Base-by-base conservation (phyloP, 2,888 invertebrate species). In the Hyalella azteca region DNA sequence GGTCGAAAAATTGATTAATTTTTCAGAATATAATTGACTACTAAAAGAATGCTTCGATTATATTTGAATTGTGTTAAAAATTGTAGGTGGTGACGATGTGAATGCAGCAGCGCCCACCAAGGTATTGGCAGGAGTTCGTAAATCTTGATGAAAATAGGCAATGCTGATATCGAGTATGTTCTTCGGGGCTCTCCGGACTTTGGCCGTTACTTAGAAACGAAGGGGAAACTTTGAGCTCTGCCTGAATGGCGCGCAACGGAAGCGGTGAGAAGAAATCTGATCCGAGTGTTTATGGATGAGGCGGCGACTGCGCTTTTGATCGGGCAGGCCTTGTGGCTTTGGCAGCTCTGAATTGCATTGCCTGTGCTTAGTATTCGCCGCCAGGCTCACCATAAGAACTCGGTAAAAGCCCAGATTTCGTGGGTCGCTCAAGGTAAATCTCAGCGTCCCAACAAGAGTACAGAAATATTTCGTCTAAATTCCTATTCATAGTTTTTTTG, bases 121-220 rank as follows among this genome's bases (percentile, higher is more conserved):
- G 54, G 29, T 54, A 54, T 54, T 54, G 54, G 54, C 54, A 54
- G 54, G 29, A 54, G 54, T 54, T 54, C 54, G 54, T 54, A 54
- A 54, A 54, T 54, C 54, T 54, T 13, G 54, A 54, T 22, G 54
- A 54, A 29, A 54, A 54, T 54, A 26, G 54, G 54, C 54, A 54
- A 54, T 54, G 54, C 54, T 54, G 54, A 22, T 54, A 54, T 54
- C 54, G 54, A 54, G 54, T 54, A 13, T 22, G 54, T 54, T 54
- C 54, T 54, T 54, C 29, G 54, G 26, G 9, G 54, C 54, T 5
- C 54, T 11, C 19, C 22, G 54, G 54, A 54, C 54, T 54, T 54
- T 54, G 22, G 54, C 54, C 54, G 54, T 54, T 54, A 54, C 54
- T 54, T 54, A 54, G 54, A 13, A 54, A 26, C 29, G 54, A 54